Conservation (phyloP, 2,888 invertebrate species). For the Agonopterix alstromeriana region DNA sequence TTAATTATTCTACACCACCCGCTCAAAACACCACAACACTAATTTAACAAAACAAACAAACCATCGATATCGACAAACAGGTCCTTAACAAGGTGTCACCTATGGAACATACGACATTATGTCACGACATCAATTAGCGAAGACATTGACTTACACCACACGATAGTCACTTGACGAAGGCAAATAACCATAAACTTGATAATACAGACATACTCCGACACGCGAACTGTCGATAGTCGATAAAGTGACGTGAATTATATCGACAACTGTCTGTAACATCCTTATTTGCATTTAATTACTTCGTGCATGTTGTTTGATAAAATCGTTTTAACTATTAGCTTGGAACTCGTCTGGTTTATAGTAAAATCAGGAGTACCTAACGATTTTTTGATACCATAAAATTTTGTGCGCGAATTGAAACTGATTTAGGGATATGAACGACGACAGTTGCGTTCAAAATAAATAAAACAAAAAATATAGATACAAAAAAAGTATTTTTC, state of each 20-base stretch:
- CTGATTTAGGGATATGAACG: too few relatives aligned
- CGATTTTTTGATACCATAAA: not conserved
- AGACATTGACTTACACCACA: constrained; percentile 50
- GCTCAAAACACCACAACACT: too few relatives aligned
- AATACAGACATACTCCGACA: constrained; percentile 32
- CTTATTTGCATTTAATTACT: constrained; percentile 53
- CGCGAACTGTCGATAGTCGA: constrained; percentile 55
- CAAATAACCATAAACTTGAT: constrained; percentile 53
- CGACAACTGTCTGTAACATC: constrained; percentile 47
- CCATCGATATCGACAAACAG: constrained; percentile 5
- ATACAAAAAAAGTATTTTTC: too few relatives aligned
- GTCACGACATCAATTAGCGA: constrained; percentile 47
- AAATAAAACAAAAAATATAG: too few relatives aligned
- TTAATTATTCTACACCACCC: too few relatives aligned
- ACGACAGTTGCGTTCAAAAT: too few relatives aligned
- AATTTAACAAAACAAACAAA: too few relatives aligned
- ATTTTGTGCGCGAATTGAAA: not conserved
- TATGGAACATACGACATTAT: constrained; percentile 22
- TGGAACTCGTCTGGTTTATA: not conserved
- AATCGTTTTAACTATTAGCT: not conserved
- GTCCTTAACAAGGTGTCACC: constrained; percentile 11
- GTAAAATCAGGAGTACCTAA: not conserved
- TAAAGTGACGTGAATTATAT: constrained; percentile 54
- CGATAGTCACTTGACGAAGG: constrained; percentile 44
- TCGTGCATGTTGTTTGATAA: constrained; percentile 9